Evolutionary conservation across 92 coral and sea anemone genomes (phyloP), one percentile per base, ranked within the genome.

Genomic region (Siderastrea siderea): DNA sequence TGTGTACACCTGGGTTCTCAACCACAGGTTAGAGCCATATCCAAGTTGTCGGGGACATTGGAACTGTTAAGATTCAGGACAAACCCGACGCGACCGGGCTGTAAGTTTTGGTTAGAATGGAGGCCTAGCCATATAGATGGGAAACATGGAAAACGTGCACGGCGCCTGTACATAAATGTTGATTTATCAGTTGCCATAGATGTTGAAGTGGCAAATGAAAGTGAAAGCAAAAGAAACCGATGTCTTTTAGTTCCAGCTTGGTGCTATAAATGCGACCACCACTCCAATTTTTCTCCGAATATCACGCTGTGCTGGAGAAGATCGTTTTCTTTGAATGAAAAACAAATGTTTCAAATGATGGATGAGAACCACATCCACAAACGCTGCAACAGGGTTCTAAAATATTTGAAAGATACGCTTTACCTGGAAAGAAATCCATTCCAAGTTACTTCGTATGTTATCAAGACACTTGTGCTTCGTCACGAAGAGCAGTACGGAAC

Each of bases 341-440:
- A 61, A 61, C 66, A 61, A 61, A 13, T 13, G 66, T 61, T 61
- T 19, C 3, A 61, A 4, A 19, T 14, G 19, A 61, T 61, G 66
- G 66, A 19, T 61, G 6, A 13, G 17, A 15, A 13, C 2, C 66
- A 61, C 19, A 61, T 61, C 16, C 66, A 61, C 66, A 61, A 61
- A n/a, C n/a, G 66, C n/a, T 61, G 66, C 16, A 61, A 61, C 66
- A 61, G 66, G 66, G 66, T 61, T 61, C 66, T 61, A n/a, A 61
- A 61, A 61, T 13, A 61, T 61, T 61, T 61, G 66, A 61, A 13
- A 61, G 66, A 61, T 13, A 61, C 16, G 66, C 19, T 61, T 61
- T 15, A 61, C 16, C 66, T 61, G 14, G 66, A 61, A n/a, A 61
- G 66, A 61, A 61, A 61, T 19, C 66, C 66, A 14, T 61, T 61